Percentiles rank a stretch among this genome's conserved stretches.
These are phyloP conservation scores for Myotis yumanensis DNA, from an alignment of 2,113 vertebrate genomes.

Conservation along the genomic window DNA sequence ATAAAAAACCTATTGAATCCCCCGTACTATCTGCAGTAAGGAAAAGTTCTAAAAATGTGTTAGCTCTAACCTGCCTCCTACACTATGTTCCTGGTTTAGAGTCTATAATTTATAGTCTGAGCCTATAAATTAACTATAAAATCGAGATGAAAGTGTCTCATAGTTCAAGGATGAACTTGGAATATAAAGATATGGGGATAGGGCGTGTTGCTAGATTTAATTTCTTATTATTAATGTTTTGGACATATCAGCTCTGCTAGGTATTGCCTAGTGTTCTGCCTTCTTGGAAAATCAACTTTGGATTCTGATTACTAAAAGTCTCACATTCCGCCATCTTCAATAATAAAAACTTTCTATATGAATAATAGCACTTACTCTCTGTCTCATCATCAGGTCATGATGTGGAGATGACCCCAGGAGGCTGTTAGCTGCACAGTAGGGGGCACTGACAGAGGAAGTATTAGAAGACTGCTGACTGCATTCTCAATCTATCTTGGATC, in stretches of 20 bases:
- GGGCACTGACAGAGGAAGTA: not conserved
- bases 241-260: not conserved
- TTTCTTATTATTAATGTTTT: not conserved
- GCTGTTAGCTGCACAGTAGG: not conserved
- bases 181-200: not conserved
- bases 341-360: not conserved
- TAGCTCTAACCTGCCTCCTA: not conserved
- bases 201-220: not conserved
- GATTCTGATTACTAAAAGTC: not conserved
- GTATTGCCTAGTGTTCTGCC: not conserved
- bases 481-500: conserved; percentile 13
- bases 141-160: not conserved
- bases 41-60: not conserved
- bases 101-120: not conserved
- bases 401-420: not conserved
- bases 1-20: not conserved
- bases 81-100: not conserved
- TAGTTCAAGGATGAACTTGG: not conserved
- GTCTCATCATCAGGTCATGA: not conserved
- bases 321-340: not conserved
- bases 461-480: not conserved
- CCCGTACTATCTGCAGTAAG: not conserved
- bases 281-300: conserved; percentile 14
- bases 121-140: not conserved
- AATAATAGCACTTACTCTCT: not conserved